These are phyloP conservation scores for Drosophila pullipes DNA, from an alignment of 2,888 invertebrate species.

Conservation along the genomic window DNA sequence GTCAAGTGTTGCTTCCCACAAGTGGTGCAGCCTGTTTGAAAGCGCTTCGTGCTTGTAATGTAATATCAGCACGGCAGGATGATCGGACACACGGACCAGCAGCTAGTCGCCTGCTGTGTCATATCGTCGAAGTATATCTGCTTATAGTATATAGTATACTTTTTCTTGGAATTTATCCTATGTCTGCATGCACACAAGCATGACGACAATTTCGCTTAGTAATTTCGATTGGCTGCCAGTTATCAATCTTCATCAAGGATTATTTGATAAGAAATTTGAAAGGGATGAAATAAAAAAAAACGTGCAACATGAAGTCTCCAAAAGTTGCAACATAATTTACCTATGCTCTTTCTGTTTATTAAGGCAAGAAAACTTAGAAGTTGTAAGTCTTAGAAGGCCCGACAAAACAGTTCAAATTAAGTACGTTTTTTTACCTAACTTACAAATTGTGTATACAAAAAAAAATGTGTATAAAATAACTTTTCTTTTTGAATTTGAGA, in stretches of 20 bases:
- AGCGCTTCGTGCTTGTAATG: slow-evolving; percentile 35
- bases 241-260: slow-evolving; percentile 67
- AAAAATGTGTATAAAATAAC: neutral
- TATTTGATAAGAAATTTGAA: slow-evolving; percentile 29
- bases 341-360: neutral
- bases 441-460: neutral
- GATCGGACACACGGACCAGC: slow-evolving; percentile 40
- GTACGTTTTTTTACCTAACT: neutral
- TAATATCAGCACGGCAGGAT: slow-evolving; percentile 36
- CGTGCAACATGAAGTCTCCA: neutral
- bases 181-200: slow-evolving; percentile 18
- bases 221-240: slow-evolving; percentile 32
- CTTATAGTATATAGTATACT: slow-evolving; percentile 8
- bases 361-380: neutral
- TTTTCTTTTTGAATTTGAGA: neutral
- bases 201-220: slow-evolving; percentile 33
- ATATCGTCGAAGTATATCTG: slow-evolving; percentile 51
- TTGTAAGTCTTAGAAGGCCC: neutral
- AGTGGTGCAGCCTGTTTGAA: slow-evolving; percentile 62
- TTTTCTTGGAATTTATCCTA: slow-evolving; percentile 22
- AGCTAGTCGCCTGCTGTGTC: slow-evolving; percentile 44
- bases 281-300: neutral
- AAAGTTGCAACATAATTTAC: slow-evolving; percentile 19
- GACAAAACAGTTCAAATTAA: neutral
- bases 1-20: slow-evolving; percentile 75